Evolutionary conservation across 2,888 invertebrate genomes (phyloP), one percentile per base, ranked within the genome.

Genomic region (Cerceris ruficornis): DNA sequence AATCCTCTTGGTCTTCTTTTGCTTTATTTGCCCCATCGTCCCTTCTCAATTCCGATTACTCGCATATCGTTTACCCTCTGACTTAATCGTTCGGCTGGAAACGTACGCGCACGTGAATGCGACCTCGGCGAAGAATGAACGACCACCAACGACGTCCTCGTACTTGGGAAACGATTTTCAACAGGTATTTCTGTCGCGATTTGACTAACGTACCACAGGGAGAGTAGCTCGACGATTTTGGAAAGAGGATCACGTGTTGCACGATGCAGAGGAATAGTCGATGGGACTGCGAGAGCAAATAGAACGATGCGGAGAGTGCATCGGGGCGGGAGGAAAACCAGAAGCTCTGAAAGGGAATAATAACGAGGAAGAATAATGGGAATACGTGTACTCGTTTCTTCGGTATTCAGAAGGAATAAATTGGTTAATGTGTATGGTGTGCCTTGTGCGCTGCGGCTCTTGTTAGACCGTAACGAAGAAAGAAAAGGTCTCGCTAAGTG

Each of bases 11-110:
- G 61, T 46, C n/a, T 17, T 39, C 43, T 42, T 49, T 54, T n/a
- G n/a, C 39, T 7, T 57, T 55, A 14, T 50, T 60, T 55, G 15
- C 8, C 49, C 57, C 73, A 43, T 59, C 17, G 15, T 55, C 11
- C 55, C 60, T 52, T 39, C 54, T 55, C 64, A 67, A 82, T 82
- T 65, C 69, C 67, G 74, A 80, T 82, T 80, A 73, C 73, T 77
- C 67, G 68, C 61, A 59, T 62, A 50, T 54, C 80, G 69, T 82
- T 82, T 73, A 64, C 58, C 41, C 62, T 49, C 71, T 61, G 82
- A 82, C 67, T 80, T 77, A 72, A 82, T 80, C 74, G 82, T 68
- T 61, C 59, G 15, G 15, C 14, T 46, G n/a, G 54, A 39, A 43
- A 15, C 39, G 57, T 66, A 7, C 57, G 49, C 54, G 11, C 11